These are phyloP conservation scores for Cyrtonyx montezumae DNA, from an alignment of 2,113 vertebrate genomes.

Conservation along the genomic window DNA sequence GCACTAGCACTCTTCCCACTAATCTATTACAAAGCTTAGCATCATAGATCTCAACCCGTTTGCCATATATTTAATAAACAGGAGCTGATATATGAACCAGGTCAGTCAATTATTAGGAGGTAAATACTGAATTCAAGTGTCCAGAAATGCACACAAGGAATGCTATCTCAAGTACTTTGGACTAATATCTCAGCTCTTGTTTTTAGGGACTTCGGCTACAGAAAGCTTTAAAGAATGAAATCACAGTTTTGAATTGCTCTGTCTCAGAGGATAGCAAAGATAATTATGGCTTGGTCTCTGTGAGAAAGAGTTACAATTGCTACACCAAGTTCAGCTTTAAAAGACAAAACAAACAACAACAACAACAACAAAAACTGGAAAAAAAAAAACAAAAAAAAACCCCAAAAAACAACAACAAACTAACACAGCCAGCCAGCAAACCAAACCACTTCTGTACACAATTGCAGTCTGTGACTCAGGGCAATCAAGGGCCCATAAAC, in stretches of 20 bases:
- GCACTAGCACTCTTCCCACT: neutral
- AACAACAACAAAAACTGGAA: no score
- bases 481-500: constrained; percentile 48
- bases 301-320: neutral
- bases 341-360: neutral
- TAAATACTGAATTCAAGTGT: constrained; percentile 9
- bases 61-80: neutral
- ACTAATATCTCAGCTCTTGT: neutral
- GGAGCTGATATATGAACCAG: neutral
- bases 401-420: no score
- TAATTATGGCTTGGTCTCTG: neutral
- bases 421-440: neutral
- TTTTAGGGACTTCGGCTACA: neutral
- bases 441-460: constrained; percentile 28
- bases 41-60: neutral
- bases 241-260: neutral
- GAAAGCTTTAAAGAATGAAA: neutral
- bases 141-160: neutral
- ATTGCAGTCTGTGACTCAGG: constrained; percentile 7
- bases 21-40: neutral
- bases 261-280: neutral
- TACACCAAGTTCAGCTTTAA: neutral
- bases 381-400: neutral
- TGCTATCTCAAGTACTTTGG: neutral
- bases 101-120: constrained; percentile 29